Conservation (phyloP, 2,113 vertebrate species). For the Dermatemys mawii region DNA sequence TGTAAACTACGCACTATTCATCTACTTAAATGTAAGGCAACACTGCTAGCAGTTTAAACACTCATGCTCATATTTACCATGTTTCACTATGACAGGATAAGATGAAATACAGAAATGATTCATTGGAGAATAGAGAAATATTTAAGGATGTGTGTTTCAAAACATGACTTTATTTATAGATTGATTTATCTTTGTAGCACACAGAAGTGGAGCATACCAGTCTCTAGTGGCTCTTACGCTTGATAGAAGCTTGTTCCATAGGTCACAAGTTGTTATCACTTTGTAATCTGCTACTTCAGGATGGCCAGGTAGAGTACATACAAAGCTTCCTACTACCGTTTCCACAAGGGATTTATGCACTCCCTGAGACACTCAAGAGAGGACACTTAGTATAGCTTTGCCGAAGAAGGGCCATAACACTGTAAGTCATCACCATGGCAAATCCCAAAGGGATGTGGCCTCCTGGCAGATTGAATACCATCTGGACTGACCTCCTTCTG, state of each 20-base stretch:
- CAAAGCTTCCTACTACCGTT: not conserved
- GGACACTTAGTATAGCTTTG: not conserved
- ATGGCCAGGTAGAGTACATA: not conserved
- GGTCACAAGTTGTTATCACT: not conserved
- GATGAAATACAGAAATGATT: constrained; percentile 66
- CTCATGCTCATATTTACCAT: constrained; percentile 57
- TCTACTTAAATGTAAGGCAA: constrained; percentile 66
- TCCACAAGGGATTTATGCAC: not conserved
- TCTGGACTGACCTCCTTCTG: not conserved
- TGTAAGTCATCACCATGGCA: not conserved
- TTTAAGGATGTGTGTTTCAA: constrained; percentile 24
- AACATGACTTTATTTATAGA: not conserved
- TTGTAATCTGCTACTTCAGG: not conserved
- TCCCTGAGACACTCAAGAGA: not conserved
- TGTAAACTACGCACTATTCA: constrained; percentile 62
- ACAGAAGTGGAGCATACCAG: not conserved
- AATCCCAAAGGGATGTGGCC: not conserved
- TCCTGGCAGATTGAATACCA: not conserved
- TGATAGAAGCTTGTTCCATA: not conserved
- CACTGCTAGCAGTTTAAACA: constrained; percentile 58
- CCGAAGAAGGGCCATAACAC: not conserved
- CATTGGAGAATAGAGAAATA: constrained; percentile 54
- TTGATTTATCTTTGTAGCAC: not conserved
- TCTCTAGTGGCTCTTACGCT: not conserved
- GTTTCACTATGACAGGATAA: constrained; percentile 57